These are phyloP conservation scores for Pangasianodon hypophthalmus DNA, from an alignment of 2,113 vertebrate species.

Conservation along the genomic window DNA sequence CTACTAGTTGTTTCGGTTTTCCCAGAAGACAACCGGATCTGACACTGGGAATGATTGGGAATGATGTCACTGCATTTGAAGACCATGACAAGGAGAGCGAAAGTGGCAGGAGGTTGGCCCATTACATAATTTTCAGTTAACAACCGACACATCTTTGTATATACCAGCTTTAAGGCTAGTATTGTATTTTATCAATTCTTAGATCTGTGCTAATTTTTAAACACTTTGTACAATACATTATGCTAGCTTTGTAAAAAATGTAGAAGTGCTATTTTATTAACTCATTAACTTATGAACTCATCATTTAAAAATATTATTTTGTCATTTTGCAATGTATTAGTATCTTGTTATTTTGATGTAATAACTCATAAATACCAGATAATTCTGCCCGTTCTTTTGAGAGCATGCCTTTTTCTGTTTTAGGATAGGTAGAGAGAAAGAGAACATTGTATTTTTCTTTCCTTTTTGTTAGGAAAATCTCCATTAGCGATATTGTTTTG, in stretches of 20 bases:
- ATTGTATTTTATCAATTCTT: background rate
- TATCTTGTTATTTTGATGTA: background rate
- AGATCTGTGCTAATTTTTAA: background rate
- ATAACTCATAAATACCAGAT: background rate
- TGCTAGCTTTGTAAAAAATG: background rate
- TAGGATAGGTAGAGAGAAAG: background rate
- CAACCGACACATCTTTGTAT: too few relatives aligned
- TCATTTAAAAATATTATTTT: background rate
- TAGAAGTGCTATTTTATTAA: background rate
- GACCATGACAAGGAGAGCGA: background rate
- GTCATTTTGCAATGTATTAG: background rate
- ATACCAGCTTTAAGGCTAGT: background rate
- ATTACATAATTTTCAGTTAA: background rate
- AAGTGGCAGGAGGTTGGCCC: background rate
- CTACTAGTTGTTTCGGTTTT: background rate
- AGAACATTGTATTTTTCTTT: background rate
- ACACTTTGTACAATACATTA: background rate
- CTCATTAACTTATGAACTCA: background rate
- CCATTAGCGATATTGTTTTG: background rate
- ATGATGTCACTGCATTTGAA: background rate
- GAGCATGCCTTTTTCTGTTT: background rate
- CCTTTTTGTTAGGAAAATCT: background rate
- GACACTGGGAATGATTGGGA: background rate
- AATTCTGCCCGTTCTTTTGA: background rate
- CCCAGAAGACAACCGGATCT: background rate